phyloP scores from a whole-genome alignment of 2,113 vertebrate species.

The Athene cunicularia region DNA sequence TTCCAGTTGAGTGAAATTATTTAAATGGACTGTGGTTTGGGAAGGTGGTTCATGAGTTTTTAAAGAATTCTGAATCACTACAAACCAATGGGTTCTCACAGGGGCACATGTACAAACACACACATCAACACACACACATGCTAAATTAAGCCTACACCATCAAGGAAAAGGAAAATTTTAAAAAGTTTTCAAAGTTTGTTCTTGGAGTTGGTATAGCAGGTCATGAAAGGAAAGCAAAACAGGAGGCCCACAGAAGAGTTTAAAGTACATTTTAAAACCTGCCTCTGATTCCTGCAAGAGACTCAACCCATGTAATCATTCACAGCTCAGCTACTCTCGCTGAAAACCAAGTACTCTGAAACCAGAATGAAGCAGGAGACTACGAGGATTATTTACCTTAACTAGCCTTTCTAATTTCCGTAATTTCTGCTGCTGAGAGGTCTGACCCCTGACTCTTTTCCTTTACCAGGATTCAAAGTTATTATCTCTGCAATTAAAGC shows the following conservation, averaged over 20 bases:
- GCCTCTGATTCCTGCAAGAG: background rate
- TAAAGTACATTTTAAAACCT: background rate
- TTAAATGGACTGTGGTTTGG: background rate
- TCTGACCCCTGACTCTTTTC: background rate
- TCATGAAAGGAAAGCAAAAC: background rate
- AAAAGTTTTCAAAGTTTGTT: background rate
- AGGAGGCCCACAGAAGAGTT: background rate
- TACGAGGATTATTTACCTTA: background rate
- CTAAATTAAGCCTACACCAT: background rate
- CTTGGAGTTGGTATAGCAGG: background rate
- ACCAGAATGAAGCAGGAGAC: background rate
- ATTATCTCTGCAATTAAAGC: slow-evolving; percentile 69
- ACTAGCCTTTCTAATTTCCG: background rate
- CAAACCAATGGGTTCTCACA: background rate
- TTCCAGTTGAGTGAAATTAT: background rate
- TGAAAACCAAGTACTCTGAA: background rate
- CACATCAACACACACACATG: background rate
- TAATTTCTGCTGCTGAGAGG: slow-evolving; percentile 26
- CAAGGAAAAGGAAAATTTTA: background rate
- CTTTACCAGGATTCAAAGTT: background rate
- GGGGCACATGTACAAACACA: rapidly evolving
- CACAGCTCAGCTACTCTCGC: background rate
- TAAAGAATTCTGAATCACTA: background rate
- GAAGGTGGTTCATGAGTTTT: background rate
- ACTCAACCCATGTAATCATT: background rate